phyloP scores from a whole-genome alignment of 2,797 vertebrate species.

The Buphagus erythrorhynchus region DNA sequence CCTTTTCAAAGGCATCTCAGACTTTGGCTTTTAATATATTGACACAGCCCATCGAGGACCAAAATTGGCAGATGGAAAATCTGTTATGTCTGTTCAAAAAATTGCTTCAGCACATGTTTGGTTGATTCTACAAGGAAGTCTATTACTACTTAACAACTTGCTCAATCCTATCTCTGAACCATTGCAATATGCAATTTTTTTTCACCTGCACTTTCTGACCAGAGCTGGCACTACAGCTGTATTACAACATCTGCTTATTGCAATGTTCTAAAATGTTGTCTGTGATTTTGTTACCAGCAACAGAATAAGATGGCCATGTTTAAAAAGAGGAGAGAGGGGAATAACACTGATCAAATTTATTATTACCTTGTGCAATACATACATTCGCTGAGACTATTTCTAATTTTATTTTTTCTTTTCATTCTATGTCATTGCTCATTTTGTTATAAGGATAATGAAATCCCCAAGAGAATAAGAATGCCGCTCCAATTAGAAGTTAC shows the following conservation, averaged over 20 bases:
- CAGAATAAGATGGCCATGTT: background rate
- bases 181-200: background rate
- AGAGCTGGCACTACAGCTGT: background rate
- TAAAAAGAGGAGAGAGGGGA: background rate
- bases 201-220: background rate
- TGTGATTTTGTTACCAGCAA: background rate
- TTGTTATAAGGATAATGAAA: background rate
- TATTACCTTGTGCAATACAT: background rate
- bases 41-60: background rate
- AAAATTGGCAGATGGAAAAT: background rate
- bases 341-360: background rate
- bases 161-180: background rate
- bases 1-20: background rate
- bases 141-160: background rate
- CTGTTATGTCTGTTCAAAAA: background rate
- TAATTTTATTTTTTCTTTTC: background rate
- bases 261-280: background rate
- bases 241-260: background rate
- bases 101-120: background rate
- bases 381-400: background rate
- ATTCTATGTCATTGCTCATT: background rate
- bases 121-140: background rate
- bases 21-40: background rate
- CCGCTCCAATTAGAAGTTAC: background rate
- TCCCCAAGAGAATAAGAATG: background rate